Base-by-base conservation (phyloP, 1,140 invertebrate species). In the Drosophila ambigua region DNA sequence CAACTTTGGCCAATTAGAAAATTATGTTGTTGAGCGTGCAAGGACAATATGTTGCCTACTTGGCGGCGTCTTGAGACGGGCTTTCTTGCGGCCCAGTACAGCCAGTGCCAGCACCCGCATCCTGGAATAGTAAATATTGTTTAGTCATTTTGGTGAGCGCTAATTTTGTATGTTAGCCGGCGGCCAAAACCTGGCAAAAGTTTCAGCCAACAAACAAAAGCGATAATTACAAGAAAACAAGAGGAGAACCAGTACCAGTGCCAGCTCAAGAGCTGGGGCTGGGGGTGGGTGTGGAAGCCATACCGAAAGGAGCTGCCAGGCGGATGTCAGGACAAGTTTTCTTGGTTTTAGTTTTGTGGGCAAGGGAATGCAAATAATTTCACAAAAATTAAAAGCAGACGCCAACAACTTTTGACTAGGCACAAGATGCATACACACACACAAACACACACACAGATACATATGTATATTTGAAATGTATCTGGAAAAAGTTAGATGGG, bases 181-280 rank as follows among this genome's bases (percentile, higher is more conserved):
- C 73, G 89, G 83, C 52, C 72, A 72, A 62, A 64, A 80, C 65
- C 79, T 83, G 84, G 64, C 79, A 73, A 89, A 88, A 88, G 84
- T 88, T 39, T 83, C 68, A 79, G 59, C 80, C 61, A 89, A 90
- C 79, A 90, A 88, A 90, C 88, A 90, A 90, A 90, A 78, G 88
- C 79, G 88, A 88, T 90, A 90, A 90, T 90, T 90, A 88, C 76
- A 88, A 90, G 88, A 88, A 84, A 84, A 87, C 77, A 90, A 79
- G 64, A 52, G n/a, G 13, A 62, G 31, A 7, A 68, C 45, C 44
- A 68, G 45, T 35, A 35, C 26, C 53, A 55, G 28, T 44, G 2
- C 45, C 49, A 55, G 28, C 44, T 2, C 20, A 0, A 7, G 26
- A 7, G 7, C 26, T 26, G 26, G 28, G 50, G 15, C 52, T 23